phyloP scores from a whole-genome alignment of 2,113 vertebrate species.

The Ceratotherium simum region DNA sequence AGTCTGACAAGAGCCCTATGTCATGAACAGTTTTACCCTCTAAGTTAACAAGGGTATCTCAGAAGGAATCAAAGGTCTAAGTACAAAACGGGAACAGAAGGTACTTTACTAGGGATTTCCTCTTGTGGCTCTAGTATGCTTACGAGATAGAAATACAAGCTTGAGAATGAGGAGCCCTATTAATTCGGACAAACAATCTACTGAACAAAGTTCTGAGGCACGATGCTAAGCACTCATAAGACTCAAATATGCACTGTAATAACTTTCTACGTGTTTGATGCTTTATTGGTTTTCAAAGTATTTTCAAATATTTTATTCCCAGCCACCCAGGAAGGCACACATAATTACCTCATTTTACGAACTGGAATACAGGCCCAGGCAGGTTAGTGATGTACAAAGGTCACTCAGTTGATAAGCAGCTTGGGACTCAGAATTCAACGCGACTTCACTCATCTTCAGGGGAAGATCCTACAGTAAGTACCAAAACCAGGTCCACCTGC shows the following conservation, averaged over 20 bases:
- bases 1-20: background rate
- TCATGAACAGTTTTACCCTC: background rate
- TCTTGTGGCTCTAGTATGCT: background rate
- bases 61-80: background rate
- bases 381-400: background rate
- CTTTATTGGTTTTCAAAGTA: background rate
- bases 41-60: background rate
- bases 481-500: background rate
- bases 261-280: background rate
- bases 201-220: background rate
- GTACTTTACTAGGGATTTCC: background rate
- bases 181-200: background rate
- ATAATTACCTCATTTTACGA: background rate
- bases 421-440: background rate
- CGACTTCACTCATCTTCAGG: background rate
- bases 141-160: background rate
- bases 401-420: background rate
- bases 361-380: background rate
- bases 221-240: no score
- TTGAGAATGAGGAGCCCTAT: background rate
- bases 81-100: background rate
- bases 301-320: background rate
- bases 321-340: background rate
- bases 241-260: rapidly evolving
- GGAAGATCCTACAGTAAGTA: rapidly evolving